These are phyloP conservation scores for Agapornis roseicollis DNA, from an alignment of 2,113 vertebrate species.

Conservation along the genomic window DNA sequence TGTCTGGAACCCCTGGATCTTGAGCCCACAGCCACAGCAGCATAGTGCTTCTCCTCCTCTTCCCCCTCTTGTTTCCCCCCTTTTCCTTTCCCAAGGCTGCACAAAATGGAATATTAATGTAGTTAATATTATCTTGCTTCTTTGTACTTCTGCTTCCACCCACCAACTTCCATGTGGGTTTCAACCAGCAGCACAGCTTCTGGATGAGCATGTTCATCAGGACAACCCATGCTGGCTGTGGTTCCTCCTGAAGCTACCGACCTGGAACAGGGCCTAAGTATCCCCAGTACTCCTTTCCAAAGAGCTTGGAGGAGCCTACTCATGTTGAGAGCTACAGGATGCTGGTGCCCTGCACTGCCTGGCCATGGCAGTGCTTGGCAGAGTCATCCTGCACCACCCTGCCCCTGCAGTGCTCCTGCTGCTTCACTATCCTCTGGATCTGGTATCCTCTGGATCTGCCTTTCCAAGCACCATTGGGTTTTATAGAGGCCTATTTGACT, in stretches of 20 bases:
- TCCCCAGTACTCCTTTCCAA: neutral
- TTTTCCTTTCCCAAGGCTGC: neutral
- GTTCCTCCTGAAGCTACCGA: neutral
- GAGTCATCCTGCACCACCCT: neutral
- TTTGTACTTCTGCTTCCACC: neutral
- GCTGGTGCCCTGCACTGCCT: neutral
- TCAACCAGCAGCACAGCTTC: neutral
- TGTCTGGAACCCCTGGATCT: neutral
- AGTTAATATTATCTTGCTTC: neutral
- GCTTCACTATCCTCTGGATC: neutral
- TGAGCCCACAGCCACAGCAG: neutral
- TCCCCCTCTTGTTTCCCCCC: neutral
- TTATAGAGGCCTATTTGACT: neutral
- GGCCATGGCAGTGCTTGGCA: neutral
- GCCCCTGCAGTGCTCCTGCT: neutral
- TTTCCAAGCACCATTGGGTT: rapidly evolving
- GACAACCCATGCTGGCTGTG: neutral
- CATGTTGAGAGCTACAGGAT: rapidly evolving
- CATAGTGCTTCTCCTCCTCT: neutral
- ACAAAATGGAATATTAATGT: neutral
- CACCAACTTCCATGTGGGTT: neutral
- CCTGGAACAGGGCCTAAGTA: neutral
- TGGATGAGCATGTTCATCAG: rapidly evolving
- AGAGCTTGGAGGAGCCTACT: rapidly evolving
- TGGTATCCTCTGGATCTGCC: rapidly evolving